Evolutionary conservation across 1,140 invertebrate genomes (phyloP).

Genomic region (Euura lappo): DNA sequence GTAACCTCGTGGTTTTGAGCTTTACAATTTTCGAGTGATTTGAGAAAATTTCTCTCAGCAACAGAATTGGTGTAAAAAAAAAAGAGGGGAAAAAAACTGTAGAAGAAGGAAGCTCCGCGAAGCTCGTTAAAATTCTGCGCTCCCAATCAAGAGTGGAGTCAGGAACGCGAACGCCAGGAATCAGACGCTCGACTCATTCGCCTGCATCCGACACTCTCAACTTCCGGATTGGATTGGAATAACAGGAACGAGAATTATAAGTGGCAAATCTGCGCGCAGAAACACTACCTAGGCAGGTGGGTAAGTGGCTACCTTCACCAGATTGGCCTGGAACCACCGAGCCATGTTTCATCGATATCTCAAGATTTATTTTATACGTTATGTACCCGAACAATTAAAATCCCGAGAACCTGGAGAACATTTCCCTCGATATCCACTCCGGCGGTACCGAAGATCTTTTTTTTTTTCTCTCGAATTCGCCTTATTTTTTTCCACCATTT

Average conservation of each 20-base stretch:
- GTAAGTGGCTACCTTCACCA: no score
- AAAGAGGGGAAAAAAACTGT: background rate
- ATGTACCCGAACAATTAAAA: no score
- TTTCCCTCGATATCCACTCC: no score
- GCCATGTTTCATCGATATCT: no score
- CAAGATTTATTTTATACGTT: no score
- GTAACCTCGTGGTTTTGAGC: background rate
- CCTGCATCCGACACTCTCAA: background rate
- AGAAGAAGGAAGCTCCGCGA: background rate
- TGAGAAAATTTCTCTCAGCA: background rate
- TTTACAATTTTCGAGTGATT: background rate
- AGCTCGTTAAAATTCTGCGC: slow-evolving; percentile 5
- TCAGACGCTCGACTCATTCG: background rate
- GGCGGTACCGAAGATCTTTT: no score
- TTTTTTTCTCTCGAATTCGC: no score
- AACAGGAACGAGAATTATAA: background rate
- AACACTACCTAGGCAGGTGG: no score
- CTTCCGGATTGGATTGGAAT: background rate
- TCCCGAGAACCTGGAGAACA: no score
- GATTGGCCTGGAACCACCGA: no score
- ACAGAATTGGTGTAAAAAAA: background rate
- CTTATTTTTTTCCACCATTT: no score
- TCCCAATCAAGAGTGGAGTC: background rate
- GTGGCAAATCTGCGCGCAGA: no score
- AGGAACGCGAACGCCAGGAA: background rate